Base-by-base conservation (phyloP, 2,888 invertebrate genomes). In the Tenthredo distinguenda region DNA sequence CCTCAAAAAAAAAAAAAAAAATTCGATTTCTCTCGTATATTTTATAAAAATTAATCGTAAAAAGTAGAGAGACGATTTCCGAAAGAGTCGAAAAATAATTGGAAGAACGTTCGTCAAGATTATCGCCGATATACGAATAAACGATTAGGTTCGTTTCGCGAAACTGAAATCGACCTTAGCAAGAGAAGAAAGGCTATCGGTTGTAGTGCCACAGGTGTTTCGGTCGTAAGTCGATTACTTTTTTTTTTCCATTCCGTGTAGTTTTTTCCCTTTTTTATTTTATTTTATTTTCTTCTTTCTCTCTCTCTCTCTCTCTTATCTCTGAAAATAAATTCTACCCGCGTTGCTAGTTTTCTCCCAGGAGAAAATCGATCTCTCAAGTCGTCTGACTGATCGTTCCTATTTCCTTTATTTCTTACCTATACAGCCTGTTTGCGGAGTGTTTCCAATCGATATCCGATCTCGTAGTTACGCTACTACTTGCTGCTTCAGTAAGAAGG, bases 281-380 rank as follows among this genome's bases (percentile, higher is more conserved):
- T 26, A 26, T 77, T 26, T 15, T 18, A 1, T n/a, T 1, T 34
- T 31, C 21, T 37, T 15, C 9, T 62, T 10, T 21, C 9, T 58
- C 1, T 34, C 12, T 31, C 12, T 34, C 62, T 50, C 3, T 62
- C 21, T 47, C n/a, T 43, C 0, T 40, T 26, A 21, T 26, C 15
- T 62, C 26, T 18, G 31, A 83, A 83, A 83, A 68, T 65, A 83
- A 68, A 83, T 81, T 58, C 62, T 40, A 81, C 40, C 21, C 62
- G 15, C 58, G 77, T 55, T 31, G 6, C 34, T 62, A 81, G 81
- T 83, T 83, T 47, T 83, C 83, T 83, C 83, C 50, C 31, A 47
- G 68, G 83, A 83, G 83, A 83, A 83, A 83, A 83, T 83, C 83
- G 83, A 83, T 83, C 83, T 83, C 68, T 68, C 68, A 68, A 68